Percentiles rank a stretch among this genome's conserved stretches.
Evolutionary conservation across 92 coral and sea anemone species (phyloP).

Genomic region (Heliopora coerulea): DNA sequence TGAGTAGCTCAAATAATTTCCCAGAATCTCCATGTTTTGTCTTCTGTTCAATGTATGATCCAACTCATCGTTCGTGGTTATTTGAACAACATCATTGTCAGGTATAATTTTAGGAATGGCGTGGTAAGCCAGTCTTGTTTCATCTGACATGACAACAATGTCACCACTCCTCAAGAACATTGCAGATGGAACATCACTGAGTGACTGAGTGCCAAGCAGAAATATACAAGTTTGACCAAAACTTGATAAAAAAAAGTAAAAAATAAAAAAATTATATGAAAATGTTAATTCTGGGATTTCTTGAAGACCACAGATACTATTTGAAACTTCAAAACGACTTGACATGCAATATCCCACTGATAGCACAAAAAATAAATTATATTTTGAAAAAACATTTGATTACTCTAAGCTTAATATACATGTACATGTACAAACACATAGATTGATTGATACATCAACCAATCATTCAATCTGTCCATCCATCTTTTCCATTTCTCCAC

Average conservation of each 20-base stretch:
- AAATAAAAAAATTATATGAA: no score
- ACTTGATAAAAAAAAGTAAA: conserved; percentile 39
- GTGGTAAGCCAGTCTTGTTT: conserved; percentile 69
- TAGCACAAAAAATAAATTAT: no score
- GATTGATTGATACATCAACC: no score
- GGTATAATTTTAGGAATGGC: conserved; percentile 70
- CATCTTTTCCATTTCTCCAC: background rate
- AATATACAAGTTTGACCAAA: conserved; percentile 81
- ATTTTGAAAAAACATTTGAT: no score
- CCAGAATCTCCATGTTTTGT: conserved; percentile 7
- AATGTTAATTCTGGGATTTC: no score
- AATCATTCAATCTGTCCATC: no score
- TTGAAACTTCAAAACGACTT: no score
- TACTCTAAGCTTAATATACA: no score
- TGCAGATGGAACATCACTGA: conserved; percentile 58
- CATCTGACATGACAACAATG: conserved; percentile 70
- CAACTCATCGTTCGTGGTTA: background rate
- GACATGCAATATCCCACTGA: no score
- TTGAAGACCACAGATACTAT: no score
- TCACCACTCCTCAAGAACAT: conserved; percentile 79
- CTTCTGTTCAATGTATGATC: background rate
- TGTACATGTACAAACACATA: no score
- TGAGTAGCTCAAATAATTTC: conserved; percentile 49
- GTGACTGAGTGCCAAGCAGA: conserved; percentile 70
- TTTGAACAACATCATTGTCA: conserved; percentile 1